phyloP scores from a whole-genome alignment of 2,888 invertebrate species.

The Andrena fulva region DNA sequence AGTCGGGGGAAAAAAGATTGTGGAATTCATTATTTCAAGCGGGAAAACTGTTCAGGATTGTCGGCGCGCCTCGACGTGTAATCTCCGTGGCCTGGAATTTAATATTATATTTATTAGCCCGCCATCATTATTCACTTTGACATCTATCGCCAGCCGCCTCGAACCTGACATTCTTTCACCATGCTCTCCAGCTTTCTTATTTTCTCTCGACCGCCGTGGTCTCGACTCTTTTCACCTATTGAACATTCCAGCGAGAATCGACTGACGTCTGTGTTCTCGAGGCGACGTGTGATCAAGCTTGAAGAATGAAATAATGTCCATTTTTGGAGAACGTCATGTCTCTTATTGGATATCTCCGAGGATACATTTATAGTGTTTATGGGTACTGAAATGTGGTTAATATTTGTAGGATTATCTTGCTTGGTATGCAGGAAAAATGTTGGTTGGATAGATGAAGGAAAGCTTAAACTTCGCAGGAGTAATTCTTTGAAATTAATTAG shows the following conservation, averaged over 20 bases:
- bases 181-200: background rate
- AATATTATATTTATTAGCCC: slow-evolving; percentile 70
- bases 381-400: background rate
- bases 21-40: slow-evolving; percentile 51
- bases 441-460: too few relatives aligned
- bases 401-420: background rate
- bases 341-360: slow-evolving; percentile 2
- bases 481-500: too few relatives aligned
- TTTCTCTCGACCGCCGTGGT: background rate
- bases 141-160: slow-evolving; percentile 48
- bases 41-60: slow-evolving; percentile 6
- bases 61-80: slow-evolving; percentile 22
- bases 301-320: background rate
- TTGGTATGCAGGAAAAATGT: too few relatives aligned
- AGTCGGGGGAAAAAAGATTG: slow-evolving; percentile 3
- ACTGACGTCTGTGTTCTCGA: slow-evolving; percentile 2
- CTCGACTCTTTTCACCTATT: slow-evolving; percentile 26
- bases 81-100: slow-evolving; percentile 62
- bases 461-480: too few relatives aligned
- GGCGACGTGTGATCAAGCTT: background rate
- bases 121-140: slow-evolving; percentile 66
- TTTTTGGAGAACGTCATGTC: background rate
- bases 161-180: slow-evolving; percentile 43
- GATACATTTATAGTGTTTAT: background rate
- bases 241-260: slow-evolving; percentile 44